Base-by-base conservation (phyloP, 2,797 vertebrate species). In the Rhyacichthys aspro region DNA sequence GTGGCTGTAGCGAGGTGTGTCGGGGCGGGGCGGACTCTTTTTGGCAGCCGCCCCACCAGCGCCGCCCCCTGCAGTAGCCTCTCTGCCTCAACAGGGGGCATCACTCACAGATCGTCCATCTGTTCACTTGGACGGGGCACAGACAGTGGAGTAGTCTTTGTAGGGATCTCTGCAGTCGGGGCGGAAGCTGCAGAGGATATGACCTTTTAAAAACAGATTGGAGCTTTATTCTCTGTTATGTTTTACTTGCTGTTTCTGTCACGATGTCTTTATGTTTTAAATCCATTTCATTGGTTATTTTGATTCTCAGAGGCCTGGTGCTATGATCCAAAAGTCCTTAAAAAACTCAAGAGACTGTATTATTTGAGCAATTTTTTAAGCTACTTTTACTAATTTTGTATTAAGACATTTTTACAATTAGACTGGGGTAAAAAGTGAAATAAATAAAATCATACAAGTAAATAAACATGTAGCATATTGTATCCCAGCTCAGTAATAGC, bases 11-110 rank as follows among this genome's bases (percentile, higher is more conserved):
- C 49, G 70, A 60, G 46, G 66, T 28, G 49, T 56, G 60, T 60
- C 55, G 55, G 57, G 57, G 67, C 55, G 8, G 58, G 56, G 56
- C 73, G 73, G 74, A 81, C 69, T 57, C 75, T 83, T n/a, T n/a
- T n/a, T 78, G 79, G 78, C 81, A 83, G 55, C 72, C 18, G 59
- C 63, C 56, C 60, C 59, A 14, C 45, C 57, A 67, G 61, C 58
- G 10, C 66, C 9, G 4, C 79, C 74, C 70, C 83, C 78, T 79
- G 84, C 70, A 83, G 81, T 84, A 83, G 76, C 80, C 78, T 38
- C 65, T 73, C 70, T 68, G 64, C 37, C 85, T 77, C 85, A 75
- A 64, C 77, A 86, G 88, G 86, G 87, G 81, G 84, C 82, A 67
- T 59, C 44, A 15, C 87, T 81, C 39, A 70, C 77, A 28, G 84